These are phyloP conservation scores for Hypotaenidia okinawae DNA, from an alignment of 2,797 vertebrate genomes.

Conservation along the genomic window DNA sequence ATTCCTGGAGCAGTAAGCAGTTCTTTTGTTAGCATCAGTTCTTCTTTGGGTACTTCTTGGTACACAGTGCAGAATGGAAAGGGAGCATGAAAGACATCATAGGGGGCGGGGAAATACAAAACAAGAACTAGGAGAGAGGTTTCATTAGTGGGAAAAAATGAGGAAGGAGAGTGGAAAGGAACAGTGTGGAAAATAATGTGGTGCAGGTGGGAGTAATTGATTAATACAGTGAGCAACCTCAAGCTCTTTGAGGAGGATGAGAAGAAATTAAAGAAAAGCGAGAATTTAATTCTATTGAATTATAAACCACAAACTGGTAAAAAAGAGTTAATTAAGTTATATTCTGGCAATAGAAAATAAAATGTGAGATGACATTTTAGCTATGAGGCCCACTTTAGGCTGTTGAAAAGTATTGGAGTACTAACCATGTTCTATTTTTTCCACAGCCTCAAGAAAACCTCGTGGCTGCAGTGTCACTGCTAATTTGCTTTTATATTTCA, in stretches of 20 bases:
- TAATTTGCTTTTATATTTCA: constrained; percentile 65
- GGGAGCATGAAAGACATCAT: neutral
- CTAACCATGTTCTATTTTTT: constrained; percentile 63
- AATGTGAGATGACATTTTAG: constrained; percentile 58
- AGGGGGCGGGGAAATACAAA: neutral
- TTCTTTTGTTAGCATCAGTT: neutral
- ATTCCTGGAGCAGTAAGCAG: neutral
- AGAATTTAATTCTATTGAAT: neutral
- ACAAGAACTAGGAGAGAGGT: neutral
- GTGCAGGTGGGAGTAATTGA: neutral
- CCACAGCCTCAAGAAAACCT: constrained; percentile 55
- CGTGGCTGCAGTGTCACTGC: constrained; percentile 48
- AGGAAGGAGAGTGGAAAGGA: neutral
- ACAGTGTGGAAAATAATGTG: neutral
- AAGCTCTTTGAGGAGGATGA: neutral
- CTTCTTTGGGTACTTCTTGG: neutral
- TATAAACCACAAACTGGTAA: neutral
- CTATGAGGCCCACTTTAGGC: constrained; percentile 54
- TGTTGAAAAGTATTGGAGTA: constrained; percentile 55
- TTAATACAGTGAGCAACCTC: neutral
- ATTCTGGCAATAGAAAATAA: constrained; percentile 29
- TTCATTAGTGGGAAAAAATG: neutral
- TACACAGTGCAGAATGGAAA: neutral
- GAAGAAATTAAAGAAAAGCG: neutral
- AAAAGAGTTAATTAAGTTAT: constrained; percentile 52